Conservation (phyloP, 2,113 vertebrate species). For the Passer montanus region DNA sequence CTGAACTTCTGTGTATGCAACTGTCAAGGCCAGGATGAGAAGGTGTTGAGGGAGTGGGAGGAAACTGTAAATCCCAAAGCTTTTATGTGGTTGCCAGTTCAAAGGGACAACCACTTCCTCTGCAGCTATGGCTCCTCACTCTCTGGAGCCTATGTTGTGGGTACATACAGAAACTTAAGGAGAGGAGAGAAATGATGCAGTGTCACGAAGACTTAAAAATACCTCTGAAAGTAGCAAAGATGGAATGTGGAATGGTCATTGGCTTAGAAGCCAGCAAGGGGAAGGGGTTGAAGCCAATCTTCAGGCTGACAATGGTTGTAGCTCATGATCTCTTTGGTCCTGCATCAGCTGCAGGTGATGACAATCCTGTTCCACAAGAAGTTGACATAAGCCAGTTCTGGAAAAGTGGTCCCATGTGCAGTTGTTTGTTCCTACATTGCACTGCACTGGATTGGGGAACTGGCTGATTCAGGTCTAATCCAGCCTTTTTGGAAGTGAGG, state of each 20-base stretch:
- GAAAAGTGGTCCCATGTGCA: neutral
- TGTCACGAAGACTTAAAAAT: constrained; percentile 16
- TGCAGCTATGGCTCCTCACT: neutral
- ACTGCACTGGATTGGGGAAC: neutral
- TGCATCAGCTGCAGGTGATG: neutral
- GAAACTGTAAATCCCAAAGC: neutral
- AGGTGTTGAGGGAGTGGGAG: neutral
- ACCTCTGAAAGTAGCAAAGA: neutral
- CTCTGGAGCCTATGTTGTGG: neutral
- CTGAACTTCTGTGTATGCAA: neutral
- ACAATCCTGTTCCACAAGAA: neutral
- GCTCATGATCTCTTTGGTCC: neutral
- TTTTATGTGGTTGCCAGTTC: constrained; percentile 7
- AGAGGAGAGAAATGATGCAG: neutral
- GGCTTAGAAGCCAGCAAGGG: neutral
- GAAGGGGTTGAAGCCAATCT: neutral
- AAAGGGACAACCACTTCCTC: neutral
- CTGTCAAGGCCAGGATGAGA: neutral
- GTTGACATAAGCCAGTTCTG: neutral
- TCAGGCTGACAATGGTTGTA: neutral
- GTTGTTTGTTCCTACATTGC: neutral
- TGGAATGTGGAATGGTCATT: neutral
- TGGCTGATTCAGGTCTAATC: neutral
- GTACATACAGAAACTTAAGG: neutral
- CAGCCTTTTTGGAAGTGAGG: neutral